Evolutionary conservation across 2,113 vertebrate genomes (phyloP).

Genomic region (Ciconia stormi): DNA sequence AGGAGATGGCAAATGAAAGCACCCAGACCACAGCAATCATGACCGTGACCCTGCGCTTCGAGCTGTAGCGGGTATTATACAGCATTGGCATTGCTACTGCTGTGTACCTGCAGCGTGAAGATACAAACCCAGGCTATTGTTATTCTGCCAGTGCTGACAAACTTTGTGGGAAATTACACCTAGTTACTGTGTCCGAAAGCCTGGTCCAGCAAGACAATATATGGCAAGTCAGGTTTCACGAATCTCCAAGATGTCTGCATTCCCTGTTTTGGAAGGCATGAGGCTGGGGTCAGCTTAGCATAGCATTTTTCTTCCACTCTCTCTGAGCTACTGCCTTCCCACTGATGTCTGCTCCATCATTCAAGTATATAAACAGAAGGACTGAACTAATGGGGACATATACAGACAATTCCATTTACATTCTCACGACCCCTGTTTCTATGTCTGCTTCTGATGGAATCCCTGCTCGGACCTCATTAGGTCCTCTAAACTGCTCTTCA

Average conservation of each 20-base stretch:
- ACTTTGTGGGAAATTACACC: background rate
- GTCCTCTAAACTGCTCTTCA: background rate
- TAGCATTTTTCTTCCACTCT: fast-evolving
- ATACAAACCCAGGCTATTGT: background rate
- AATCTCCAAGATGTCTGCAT: background rate
- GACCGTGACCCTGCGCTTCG: slow-evolving; percentile 90
- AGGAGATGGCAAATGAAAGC: slow-evolving; percentile 96
- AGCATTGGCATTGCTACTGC: slow-evolving; percentile 99
- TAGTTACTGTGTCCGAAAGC: background rate
- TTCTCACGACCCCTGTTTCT: background rate
- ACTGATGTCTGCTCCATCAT: fast-evolving
- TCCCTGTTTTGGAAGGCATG: background rate
- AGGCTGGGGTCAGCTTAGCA: background rate
- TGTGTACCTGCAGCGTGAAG: slow-evolving; percentile 82
- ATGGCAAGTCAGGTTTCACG: fast-evolving
- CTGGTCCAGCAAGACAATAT: fast-evolving
- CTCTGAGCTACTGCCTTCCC: background rate
- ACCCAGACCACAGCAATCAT: slow-evolving; percentile 98
- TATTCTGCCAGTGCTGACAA: background rate
- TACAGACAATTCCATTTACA: background rate
- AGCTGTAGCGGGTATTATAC: slow-evolving; percentile 98
- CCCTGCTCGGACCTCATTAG: background rate
- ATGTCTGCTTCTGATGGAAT: background rate
- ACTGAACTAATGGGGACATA: fast-evolving
- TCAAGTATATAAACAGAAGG: fast-evolving